Base-by-base conservation (phyloP, 2,888 invertebrate genomes). In the Holacanthella duospinosa region DNA sequence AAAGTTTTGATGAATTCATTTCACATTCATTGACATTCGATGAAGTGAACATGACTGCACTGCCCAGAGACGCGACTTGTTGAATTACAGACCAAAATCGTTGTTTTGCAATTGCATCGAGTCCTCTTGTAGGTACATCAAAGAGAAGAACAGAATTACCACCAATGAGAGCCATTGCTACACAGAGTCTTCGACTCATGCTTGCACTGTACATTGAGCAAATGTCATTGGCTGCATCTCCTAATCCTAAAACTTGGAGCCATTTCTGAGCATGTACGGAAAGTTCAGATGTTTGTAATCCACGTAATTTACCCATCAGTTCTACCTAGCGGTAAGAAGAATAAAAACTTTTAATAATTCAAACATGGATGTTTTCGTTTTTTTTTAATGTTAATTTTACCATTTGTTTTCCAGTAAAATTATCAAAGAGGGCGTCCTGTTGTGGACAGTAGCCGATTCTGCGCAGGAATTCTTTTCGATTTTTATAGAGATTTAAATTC, bases 361-460 rank as follows among this genome's bases (percentile, higher is more conserved):
- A n/a, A n/a, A n/a, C n/a, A n/a, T n/a, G n/a, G n/a, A n/a, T n/a
- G n/a, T n/a, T n/a, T n/a, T n/a, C n/a, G n/a, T n/a, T n/a, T n/a
- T n/a, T n/a, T n/a, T n/a, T n/a, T n/a, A n/a, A n/a, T n/a, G n/a
- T n/a, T n/a, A n/a, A n/a, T n/a, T n/a, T n/a, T n/a, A 69, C 16
- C 71, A 71, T 69, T 65, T 71, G 68, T 6, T 56, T 29, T 9
- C 65, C 64, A 24, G 66, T 67, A 55, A 71, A 65, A 1, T 59
- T 63, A 3, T 66, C 62, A 59, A 66, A 68, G 9, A 66, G 24
- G n/a, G 60, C 43, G 36, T 55, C 61, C 24, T 59, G 60, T 55
- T 71, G 68, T 3, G 71, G 68, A 55, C 69, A 68, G 56, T 69
- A 71, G 12, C 69, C 68, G n/a, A 71, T 67, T 21, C 29, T 36